Percentiles rank a stretch among this genome's conserved stretches.
Conservation (phyloP, 1,140 invertebrate genomes). For the Cyrtorhinus lividipennis region DNA sequence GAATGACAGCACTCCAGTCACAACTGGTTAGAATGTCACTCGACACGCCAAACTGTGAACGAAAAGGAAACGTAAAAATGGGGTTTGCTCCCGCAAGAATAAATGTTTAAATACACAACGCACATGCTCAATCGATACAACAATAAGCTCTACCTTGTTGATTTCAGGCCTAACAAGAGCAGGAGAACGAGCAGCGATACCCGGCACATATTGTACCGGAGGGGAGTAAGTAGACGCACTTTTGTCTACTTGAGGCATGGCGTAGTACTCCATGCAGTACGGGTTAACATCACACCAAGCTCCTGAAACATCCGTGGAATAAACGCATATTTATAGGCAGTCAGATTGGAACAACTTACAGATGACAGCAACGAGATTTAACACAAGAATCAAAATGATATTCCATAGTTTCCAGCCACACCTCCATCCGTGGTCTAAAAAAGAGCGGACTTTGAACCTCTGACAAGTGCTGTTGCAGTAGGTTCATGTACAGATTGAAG, state of each 20-base stretch:
- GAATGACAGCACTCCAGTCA: slow-evolving; percentile 31
- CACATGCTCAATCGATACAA: too few relatives aligned
- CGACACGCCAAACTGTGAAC: slow-evolving; percentile 15
- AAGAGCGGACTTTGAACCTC: too few relatives aligned
- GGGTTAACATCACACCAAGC: slow-evolving; percentile 19
- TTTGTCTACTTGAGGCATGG: slow-evolving; percentile 26
- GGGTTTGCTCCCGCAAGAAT: too few relatives aligned
- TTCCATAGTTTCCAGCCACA: too few relatives aligned
- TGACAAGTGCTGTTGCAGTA: too few relatives aligned
- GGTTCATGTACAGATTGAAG: too few relatives aligned
- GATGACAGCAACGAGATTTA: too few relatives aligned
- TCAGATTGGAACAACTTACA: too few relatives aligned
- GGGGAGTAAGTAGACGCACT: slow-evolving; percentile 21
- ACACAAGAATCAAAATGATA: too few relatives aligned
- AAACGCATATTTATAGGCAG: too few relatives aligned
- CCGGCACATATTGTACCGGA: slow-evolving; percentile 20
- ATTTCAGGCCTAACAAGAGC: slow-evolving; percentile 13
- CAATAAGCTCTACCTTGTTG: slow-evolving; percentile 21
- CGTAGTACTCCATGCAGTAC: slow-evolving; percentile 26
- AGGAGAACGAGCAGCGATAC: not conserved
- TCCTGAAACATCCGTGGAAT: slow-evolving; percentile 27
- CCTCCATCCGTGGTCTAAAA: too few relatives aligned
- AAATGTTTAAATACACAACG: too few relatives aligned
- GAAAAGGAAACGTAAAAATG: not conserved
- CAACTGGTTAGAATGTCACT: slow-evolving; percentile 27